These are phyloP conservation scores for Tiaroga cobitis DNA, from an alignment of 2,797 vertebrate genomes.

Conservation along the genomic window DNA sequence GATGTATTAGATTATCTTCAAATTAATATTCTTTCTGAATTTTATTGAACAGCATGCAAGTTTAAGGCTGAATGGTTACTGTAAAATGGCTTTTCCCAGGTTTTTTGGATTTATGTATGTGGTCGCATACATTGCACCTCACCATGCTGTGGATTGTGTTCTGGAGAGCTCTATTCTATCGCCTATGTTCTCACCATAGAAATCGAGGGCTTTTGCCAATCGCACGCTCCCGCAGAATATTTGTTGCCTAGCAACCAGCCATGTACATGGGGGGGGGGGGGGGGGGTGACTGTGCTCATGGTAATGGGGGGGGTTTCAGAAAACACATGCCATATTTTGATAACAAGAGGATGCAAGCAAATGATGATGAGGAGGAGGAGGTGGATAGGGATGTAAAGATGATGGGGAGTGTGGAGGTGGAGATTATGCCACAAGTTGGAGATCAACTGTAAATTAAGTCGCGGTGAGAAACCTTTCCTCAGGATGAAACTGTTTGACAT, in stretches of 20 bases:
- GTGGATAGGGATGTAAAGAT: slow-evolving; percentile 36
- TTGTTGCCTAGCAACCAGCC: slow-evolving; percentile 87
- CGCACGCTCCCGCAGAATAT: slow-evolving; percentile 70
- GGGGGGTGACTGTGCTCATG: slow-evolving; percentile 27
- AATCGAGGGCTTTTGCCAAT: slow-evolving; percentile 77
- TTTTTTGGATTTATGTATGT: neutral
- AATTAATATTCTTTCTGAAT: neutral
- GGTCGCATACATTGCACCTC: neutral
- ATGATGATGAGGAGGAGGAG: slow-evolving; percentile 28
- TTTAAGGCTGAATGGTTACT: neutral
- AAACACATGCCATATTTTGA: slow-evolving; percentile 61
- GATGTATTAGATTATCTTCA: neutral
- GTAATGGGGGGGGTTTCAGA: slow-evolving; percentile 61
- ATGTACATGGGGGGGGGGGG: slow-evolving; percentile 67
- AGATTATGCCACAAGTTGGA: slow-evolving; percentile 19
- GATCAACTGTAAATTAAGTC: slow-evolving; percentile 42
- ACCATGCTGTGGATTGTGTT: neutral
- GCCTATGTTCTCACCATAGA: slow-evolving; percentile 71
- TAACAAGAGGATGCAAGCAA: slow-evolving; percentile 51
- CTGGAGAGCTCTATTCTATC: slow-evolving; percentile 40
- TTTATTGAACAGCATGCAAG: neutral
- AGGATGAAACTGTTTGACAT: slow-evolving; percentile 24
- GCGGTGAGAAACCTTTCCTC: neutral
- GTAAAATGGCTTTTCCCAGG: neutral
- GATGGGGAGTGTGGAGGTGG: slow-evolving; percentile 23